These are phyloP conservation scores for Spialia ferax DNA, from an alignment of 2,888 invertebrate genomes.

Conservation along the genomic window DNA sequence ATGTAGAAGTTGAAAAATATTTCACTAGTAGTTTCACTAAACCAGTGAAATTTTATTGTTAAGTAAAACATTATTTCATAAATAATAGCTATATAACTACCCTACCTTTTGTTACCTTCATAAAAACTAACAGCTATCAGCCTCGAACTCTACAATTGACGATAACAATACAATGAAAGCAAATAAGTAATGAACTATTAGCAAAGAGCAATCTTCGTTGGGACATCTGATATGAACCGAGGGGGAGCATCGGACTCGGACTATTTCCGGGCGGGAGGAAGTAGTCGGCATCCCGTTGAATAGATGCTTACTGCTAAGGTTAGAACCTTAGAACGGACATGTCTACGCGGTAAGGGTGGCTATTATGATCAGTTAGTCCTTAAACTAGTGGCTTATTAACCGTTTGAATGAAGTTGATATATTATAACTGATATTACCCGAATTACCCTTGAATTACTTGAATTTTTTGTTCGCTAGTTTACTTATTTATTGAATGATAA, in stretches of 20 bases:
- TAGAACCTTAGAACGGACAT: neutral
- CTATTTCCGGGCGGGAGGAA: conserved; percentile 35
- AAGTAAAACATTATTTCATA: too few species aligned
- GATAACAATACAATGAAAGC: conserved; percentile 7
- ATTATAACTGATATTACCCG: too few species aligned
- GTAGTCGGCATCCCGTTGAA: conserved; percentile 20
- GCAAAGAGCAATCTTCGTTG: neutral
- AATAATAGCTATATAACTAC: too few species aligned
- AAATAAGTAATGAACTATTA: conserved; percentile 2
- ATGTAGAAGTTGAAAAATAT: too few species aligned
- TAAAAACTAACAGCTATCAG: neutral
- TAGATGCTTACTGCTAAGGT: too few species aligned
- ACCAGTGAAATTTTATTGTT: too few species aligned
- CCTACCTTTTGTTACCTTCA: neutral
- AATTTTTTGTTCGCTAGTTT: too few species aligned
- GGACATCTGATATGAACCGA: conserved; percentile 12
- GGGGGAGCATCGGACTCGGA: conserved; percentile 23
- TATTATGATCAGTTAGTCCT: neutral
- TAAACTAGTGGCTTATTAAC: too few species aligned
- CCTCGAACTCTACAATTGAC: neutral
- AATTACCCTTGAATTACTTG: too few species aligned
- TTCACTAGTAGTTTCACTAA: too few species aligned
- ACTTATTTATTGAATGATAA: too few species aligned
- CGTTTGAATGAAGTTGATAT: too few species aligned
- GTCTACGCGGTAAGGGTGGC: neutral